A percentile compares a stretch with the other conserved stretches of the same genome.
Evolutionary conservation across 2,888 invertebrate genomes (phyloP).

Genomic region (Epistrophe grossulariae): DNA sequence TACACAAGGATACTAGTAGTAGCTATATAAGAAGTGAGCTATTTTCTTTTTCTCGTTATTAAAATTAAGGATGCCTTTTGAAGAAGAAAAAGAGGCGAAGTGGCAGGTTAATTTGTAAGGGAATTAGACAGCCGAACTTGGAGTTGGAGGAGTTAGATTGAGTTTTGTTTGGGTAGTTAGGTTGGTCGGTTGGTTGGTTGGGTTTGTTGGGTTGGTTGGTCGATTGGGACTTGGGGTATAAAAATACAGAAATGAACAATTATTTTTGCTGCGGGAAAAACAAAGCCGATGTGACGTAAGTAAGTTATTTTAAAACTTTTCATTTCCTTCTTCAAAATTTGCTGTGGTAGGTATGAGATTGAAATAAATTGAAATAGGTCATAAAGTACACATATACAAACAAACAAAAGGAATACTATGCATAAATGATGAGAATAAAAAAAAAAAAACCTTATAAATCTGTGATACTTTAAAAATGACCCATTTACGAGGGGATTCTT

Average conservation of each 20-base stretch:
- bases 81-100: background rate
- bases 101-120: conserved; percentile 37
- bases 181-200: background rate
- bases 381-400: background rate
- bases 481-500: no score
- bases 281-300: conserved; percentile 17
- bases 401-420: background rate
- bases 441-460: no score
- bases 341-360: background rate
- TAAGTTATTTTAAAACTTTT: conserved; percentile 19
- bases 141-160: background rate
- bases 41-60: conserved; percentile 20
- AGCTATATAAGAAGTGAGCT: conserved; percentile 20
- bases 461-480: no score
- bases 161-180: background rate
- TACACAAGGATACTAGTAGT: background rate
- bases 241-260: conserved; percentile 28
- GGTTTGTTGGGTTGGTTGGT: background rate
- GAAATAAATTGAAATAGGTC: conserved; percentile 8
- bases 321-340: conserved; percentile 8
- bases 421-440: no score
- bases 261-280: background rate
- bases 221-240: background rate
- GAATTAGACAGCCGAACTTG: conserved; percentile 21
- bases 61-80: conserved; percentile 25